A percentile compares a stretch with the other conserved stretches of the same genome.
phyloP scores from a whole-genome alignment of 2,113 vertebrate species.

The Anser cygnoides region DNA sequence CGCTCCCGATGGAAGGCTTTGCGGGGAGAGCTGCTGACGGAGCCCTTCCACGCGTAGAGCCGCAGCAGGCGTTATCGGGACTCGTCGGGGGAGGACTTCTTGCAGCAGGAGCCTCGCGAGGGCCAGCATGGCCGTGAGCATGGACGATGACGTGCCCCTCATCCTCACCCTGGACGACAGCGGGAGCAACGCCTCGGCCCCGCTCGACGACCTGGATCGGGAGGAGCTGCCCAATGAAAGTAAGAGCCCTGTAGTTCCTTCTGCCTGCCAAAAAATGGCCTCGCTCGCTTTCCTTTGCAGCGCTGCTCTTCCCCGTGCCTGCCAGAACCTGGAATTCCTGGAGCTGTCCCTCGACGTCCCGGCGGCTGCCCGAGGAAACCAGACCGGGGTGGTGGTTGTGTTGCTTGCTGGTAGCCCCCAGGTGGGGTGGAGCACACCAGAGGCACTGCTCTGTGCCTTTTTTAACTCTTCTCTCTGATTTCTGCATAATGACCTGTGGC shows the following conservation, averaged over 20 bases:
- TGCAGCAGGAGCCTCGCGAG: background rate
- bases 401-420: background rate
- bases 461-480: background rate
- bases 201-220: slow-evolving; percentile 69
- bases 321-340: background rate
- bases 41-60: background rate
- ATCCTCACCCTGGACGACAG: slow-evolving; percentile 92
- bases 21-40: too few species aligned
- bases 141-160: slow-evolving; percentile 92
- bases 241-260: slow-evolving; percentile 69
- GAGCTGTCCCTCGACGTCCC: accelerated
- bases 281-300: accelerated
- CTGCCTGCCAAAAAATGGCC: background rate
- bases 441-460: accelerated
- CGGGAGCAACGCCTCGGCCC: slow-evolving; percentile 74
- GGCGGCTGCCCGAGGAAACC: background rate
- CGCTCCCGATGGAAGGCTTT: too few species aligned
- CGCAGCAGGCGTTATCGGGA: too few species aligned
- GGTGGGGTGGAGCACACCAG: accelerated
- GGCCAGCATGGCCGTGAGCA: slow-evolving; percentile 75
- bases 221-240: slow-evolving; percentile 82
- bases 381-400: background rate
- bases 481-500: background rate
- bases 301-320: background rate
- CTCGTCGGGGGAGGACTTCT: too few species aligned